Percentiles rank a stretch among this genome's conserved stretches.
phyloP scores from a whole-genome alignment of 2,113 vertebrate species.

The Rhipidura dahli region DNA sequence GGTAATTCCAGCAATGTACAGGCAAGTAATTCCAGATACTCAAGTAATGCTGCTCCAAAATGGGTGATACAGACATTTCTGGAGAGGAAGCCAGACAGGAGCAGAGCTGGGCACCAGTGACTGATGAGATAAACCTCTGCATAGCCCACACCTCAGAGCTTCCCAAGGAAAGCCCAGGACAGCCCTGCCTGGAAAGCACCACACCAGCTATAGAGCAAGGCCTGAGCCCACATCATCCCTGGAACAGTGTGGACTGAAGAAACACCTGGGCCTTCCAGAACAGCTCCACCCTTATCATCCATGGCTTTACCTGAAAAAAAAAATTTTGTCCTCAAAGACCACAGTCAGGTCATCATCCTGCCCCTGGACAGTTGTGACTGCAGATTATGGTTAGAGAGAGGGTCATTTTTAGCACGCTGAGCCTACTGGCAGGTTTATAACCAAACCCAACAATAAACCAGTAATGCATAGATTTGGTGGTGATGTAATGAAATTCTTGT shows the following conservation, averaged over 20 bases:
- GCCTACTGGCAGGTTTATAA: background rate
- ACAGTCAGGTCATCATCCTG: too few relatives aligned
- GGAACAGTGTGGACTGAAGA: background rate
- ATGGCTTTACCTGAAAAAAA: background rate
- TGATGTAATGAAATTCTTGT: background rate
- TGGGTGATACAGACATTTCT: rapidly evolving
- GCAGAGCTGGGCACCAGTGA: background rate
- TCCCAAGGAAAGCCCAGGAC: background rate
- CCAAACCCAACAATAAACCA: background rate
- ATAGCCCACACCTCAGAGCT: rapidly evolving
- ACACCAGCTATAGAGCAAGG: rapidly evolving
- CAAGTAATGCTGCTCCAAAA: background rate
- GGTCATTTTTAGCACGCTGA: background rate
- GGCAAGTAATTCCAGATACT: background rate
- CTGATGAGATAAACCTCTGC: background rate
- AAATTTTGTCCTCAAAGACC: rapidly evolving
- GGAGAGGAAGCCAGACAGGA: background rate
- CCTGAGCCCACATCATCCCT: too few relatives aligned
- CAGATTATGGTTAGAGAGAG: background rate
- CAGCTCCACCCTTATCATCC: rapidly evolving
- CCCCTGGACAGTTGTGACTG: background rate
- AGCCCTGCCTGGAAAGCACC: rapidly evolving
- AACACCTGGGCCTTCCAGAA: background rate
- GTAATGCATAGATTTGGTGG: background rate
- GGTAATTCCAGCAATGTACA: rapidly evolving